A percentile compares a stretch with the other conserved stretches of the same genome.
These are phyloP conservation scores for Acronicta aceris DNA, from an alignment of 2,888 invertebrate genomes.

Conservation along the genomic window DNA sequence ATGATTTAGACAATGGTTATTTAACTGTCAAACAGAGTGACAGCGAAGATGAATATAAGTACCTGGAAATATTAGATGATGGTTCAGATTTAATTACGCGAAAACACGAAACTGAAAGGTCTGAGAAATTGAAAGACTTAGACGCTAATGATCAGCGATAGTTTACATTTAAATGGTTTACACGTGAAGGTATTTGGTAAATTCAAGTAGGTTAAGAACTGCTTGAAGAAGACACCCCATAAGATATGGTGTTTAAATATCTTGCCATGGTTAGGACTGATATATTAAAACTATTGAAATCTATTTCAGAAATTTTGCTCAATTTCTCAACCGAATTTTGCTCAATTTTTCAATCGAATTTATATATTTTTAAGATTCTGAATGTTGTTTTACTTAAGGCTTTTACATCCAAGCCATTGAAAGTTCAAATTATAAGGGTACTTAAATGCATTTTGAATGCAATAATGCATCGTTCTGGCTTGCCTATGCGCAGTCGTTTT, in stretches of 20 bases:
- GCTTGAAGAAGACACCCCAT: slow-evolving; percentile 6
- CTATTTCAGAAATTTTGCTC: not conserved
- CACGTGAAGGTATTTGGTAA: not conserved
- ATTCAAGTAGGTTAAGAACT: slow-evolving; percentile 5
- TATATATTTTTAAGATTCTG: not conserved
- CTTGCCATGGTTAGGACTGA: slow-evolving; percentile 48
- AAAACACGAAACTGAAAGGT: slow-evolving; percentile 51
- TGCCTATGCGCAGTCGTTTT: too few relatives aligned
- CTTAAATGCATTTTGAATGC: too few relatives aligned
- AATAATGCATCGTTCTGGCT: too few relatives aligned
- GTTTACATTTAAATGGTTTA: not conserved
- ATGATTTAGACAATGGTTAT: slow-evolving; percentile 65
- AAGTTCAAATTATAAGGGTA: too few relatives aligned
- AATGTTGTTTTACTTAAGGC: too few relatives aligned
- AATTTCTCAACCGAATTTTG: slow-evolving; percentile 1
- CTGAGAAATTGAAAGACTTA: slow-evolving; percentile 60
- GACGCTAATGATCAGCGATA: slow-evolving; percentile 48
- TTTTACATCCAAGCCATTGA: too few relatives aligned
- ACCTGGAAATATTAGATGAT: slow-evolving; percentile 84
- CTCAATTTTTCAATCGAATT: not conserved
- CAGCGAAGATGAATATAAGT: slow-evolving; percentile 79
- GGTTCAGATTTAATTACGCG: slow-evolving; percentile 66
- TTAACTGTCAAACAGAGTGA: slow-evolving; percentile 71
- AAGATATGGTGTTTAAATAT: slow-evolving; percentile 25
- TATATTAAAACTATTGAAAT: slow-evolving; percentile 28